Percentiles rank a stretch among this genome's conserved stretches.
Evolutionary conservation across 2,797 vertebrate species (phyloP).

Genomic region (Neoniphon sammara): DNA sequence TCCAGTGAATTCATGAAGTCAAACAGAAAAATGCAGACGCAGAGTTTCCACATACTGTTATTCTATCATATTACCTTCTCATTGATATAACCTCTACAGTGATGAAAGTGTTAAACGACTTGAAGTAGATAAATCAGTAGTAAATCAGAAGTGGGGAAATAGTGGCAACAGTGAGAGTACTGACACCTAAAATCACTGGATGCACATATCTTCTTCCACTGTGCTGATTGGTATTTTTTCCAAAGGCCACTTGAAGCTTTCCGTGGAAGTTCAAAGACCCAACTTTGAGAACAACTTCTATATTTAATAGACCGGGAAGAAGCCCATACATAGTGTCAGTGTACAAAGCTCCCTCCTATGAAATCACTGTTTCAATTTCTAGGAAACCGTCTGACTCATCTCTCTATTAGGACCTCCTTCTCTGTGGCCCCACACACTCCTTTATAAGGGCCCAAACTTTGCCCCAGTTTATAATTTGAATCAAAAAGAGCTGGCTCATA

Average conservation of each 20-base stretch:
- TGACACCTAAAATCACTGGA: too few species aligned
- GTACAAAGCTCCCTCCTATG: conserved; percentile 45
- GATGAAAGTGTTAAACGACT: too few species aligned
- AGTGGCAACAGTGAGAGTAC: too few species aligned
- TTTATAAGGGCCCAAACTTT: conserved; percentile 68
- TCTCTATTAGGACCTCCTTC: conserved; percentile 62
- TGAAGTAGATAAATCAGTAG: too few species aligned
- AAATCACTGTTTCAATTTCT: conserved; percentile 52
- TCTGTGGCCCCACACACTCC: conserved; percentile 29
- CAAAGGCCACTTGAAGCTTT: neutral
- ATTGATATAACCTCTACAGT: too few species aligned
- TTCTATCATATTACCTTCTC: too few species aligned
- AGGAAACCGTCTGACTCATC: conserved; percentile 73
- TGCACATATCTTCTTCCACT: too few species aligned
- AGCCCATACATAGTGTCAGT: conserved; percentile 63
- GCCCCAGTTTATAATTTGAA: conserved; percentile 38
- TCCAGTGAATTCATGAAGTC: neutral
- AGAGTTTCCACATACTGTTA: neutral
- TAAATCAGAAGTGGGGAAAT: too few species aligned
- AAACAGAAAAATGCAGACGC: neutral
- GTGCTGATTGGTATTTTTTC: too few species aligned
- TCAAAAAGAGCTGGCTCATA: conserved; percentile 9
- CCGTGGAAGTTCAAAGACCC: neutral
- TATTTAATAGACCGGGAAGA: conserved; percentile 49
- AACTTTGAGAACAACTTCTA: conserved; percentile 16